These are phyloP conservation scores for Coleophora flavipennella DNA, from an alignment of 2,888 invertebrate genomes.

Conservation along the genomic window DNA sequence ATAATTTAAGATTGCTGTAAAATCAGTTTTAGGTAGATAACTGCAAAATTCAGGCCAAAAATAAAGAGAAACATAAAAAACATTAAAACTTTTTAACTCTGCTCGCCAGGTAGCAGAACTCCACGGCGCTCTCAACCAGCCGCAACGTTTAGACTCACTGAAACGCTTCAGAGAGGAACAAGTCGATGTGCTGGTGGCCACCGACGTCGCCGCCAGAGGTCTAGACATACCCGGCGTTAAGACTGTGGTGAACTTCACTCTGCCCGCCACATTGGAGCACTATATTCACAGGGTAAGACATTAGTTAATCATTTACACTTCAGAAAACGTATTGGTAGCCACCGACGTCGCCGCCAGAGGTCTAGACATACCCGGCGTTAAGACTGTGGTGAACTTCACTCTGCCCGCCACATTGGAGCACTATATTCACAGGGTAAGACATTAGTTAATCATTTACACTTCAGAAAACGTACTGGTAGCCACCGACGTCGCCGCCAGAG, in stretches of 20 bases:
- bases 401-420: constrained; percentile 96
- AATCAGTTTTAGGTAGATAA: no score
- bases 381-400: constrained; percentile 97
- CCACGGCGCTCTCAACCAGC: constrained; percentile 97
- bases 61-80: no score
- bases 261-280: constrained; percentile 95
- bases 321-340: constrained; percentile 92
- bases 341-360: constrained; percentile 96
- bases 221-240: constrained; percentile 97
- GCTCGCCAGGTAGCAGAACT: constrained; percentile 80
- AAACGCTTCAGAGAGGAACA: constrained; percentile 89
- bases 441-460: constrained; percentile 61
- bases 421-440: constrained; percentile 89
- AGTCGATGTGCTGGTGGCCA: constrained; percentile 91
- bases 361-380: constrained; percentile 96
- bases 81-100: no score
- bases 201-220: constrained; percentile 95
- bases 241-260: constrained; percentile 96
- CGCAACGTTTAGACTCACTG: constrained; percentile 91
- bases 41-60: no score
- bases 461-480: constrained; percentile 95
- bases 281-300: constrained; percentile 89
- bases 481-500: constrained; percentile 94
- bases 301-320: constrained; percentile 73
- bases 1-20: no score